A percentile compares a stretch with the other conserved stretches of the same genome.
Conservation (phyloP, 2,888 invertebrate species). For the Lordiphosa fenestrarum region DNA sequence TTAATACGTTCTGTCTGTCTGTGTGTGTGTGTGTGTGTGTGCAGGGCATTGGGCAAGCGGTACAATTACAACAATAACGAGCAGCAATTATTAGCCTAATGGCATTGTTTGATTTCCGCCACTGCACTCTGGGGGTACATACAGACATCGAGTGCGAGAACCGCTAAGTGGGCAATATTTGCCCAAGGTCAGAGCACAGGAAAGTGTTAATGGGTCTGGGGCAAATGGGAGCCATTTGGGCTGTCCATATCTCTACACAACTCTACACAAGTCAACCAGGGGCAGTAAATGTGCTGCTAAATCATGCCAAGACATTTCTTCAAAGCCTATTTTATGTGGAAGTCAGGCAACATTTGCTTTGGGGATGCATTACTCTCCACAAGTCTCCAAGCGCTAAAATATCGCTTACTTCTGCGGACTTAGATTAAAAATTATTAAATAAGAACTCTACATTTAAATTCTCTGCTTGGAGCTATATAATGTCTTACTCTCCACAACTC, state of each 20-base stretch:
- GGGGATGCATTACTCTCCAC: no score
- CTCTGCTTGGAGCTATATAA: no score
- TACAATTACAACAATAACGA: constrained; percentile 70
- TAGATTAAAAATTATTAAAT: no score
- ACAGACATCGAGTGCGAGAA: constrained; percentile 10
- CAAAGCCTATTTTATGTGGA: no score
- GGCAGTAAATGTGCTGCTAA: neutral
- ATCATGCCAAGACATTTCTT: no score
- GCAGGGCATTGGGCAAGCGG: constrained; percentile 25
- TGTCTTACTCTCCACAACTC: no score
- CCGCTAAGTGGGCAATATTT: constrained; percentile 39
- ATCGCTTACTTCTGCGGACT: neutral
- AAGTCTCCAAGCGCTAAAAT: neutral
- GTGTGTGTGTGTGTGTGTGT: constrained; percentile 1
- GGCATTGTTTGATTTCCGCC: constrained; percentile 67
- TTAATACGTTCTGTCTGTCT: constrained; percentile 63
- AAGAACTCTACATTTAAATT: no score
- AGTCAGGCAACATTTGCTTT: no score
- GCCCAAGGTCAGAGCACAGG: constrained; percentile 4
- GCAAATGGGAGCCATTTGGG: neutral
- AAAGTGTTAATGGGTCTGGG: constrained; percentile 17
- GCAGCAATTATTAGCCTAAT: constrained; percentile 69
- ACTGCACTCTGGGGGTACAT: constrained; percentile 34
- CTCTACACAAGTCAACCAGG: neutral
- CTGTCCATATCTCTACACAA: neutral